phyloP scores from a whole-genome alignment of 2,888 invertebrate species.

The Agapostemon virescens region DNA sequence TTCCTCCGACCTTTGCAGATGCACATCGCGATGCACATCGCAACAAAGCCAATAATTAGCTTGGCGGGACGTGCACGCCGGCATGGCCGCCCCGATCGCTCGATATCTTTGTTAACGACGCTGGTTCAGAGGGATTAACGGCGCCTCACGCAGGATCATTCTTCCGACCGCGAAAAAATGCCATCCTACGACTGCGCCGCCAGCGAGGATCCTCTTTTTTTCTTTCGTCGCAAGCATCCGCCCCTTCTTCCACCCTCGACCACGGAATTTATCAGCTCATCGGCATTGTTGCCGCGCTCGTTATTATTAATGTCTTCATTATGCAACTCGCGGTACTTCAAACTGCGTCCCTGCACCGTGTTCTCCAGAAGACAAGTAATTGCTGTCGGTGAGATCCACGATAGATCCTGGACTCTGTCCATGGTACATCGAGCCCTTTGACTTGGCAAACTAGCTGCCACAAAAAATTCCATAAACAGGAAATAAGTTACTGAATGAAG shows the following conservation, averaged over 20 bases:
- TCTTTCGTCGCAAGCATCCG: neutral
- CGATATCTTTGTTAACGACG: constrained; percentile 30
- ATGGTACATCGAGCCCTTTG: too few species aligned
- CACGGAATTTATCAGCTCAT: neutral
- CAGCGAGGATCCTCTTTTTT: neutral
- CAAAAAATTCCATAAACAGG: too few species aligned
- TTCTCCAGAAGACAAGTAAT: neutral
- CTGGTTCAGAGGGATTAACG: constrained; percentile 7
- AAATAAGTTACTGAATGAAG: too few species aligned
- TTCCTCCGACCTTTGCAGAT: constrained; percentile 49
- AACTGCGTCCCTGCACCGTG: neutral
- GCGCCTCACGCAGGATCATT: constrained; percentile 14
- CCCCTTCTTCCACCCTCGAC: neutral
- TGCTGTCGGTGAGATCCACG: neutral
- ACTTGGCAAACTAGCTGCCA: too few species aligned
- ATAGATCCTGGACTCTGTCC: too few species aligned
- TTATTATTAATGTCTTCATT: constrained; percentile 9
- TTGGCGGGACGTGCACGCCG: constrained; percentile 42
- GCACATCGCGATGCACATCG: constrained; percentile 45
- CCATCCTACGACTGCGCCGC: neutral
- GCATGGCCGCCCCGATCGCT: constrained; percentile 45
- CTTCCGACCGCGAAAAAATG: constrained; percentile 5
- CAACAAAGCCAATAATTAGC: constrained; percentile 58
- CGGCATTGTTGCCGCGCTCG: neutral
- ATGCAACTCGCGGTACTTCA: neutral